Percentiles rank a stretch among this genome's conserved stretches.
phyloP scores from a whole-genome alignment of 2,888 invertebrate species.

The Chaetogeoica ovagalla region DNA sequence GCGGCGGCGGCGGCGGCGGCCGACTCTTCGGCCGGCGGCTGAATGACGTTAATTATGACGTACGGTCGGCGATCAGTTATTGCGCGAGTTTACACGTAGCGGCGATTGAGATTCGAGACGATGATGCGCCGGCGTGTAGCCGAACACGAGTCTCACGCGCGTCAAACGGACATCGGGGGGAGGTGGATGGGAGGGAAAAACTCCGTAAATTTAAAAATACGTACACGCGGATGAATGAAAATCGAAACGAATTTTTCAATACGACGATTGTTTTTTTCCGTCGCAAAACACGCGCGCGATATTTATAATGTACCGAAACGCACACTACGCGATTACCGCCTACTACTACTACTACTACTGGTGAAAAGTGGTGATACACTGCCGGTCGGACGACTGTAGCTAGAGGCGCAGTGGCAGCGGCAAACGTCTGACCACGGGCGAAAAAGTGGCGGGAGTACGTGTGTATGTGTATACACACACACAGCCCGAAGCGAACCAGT shows the following conservation, averaged over 20 bases:
- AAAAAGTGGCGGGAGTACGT: slow-evolving; percentile 49
- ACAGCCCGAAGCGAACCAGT: slow-evolving; percentile 42
- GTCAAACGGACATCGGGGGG: too few relatives aligned
- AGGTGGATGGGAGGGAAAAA: too few relatives aligned
- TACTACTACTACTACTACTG: slow-evolving; percentile 26
- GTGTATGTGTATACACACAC: too few relatives aligned
- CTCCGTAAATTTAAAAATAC: too few relatives aligned
- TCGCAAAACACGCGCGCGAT: not conserved
- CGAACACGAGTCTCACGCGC: too few relatives aligned
- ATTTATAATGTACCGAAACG: not conserved
- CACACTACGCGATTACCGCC: slow-evolving; percentile 7
- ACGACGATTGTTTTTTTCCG: too few relatives aligned
- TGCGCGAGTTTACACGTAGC: too few relatives aligned
- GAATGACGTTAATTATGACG: slow-evolving; percentile 19
- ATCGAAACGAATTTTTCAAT: too few relatives aligned
- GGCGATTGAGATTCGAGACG: too few relatives aligned
- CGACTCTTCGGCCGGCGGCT: slow-evolving; percentile 11
- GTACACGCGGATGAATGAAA: too few relatives aligned
- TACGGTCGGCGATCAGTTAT: not conserved
- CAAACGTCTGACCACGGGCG: slow-evolving; percentile 46
- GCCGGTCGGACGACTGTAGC: slow-evolving; percentile 11
- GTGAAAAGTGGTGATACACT: slow-evolving; percentile 44
- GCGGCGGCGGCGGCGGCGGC: slow-evolving; percentile 53
- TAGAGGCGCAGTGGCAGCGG: slow-evolving; percentile 23
- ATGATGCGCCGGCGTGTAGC: too few relatives aligned